Evolutionary conservation across 2,113 vertebrate species (phyloP).

Genomic region (Castor canadensis): DNA sequence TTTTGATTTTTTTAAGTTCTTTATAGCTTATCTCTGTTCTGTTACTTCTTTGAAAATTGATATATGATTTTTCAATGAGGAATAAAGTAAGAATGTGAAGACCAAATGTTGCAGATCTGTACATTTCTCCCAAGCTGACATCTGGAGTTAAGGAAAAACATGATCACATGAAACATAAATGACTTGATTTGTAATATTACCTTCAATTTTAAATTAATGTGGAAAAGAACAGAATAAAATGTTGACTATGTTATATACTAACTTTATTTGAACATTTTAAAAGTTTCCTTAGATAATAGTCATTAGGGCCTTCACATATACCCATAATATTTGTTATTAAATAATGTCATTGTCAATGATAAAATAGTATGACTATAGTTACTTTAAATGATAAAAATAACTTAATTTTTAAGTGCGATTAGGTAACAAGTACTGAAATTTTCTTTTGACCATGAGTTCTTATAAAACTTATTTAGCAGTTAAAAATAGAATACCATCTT

Average conservation of each 20-base stretch:
- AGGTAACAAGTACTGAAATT: conserved; percentile 25
- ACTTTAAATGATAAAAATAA: neutral
- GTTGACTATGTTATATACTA: neutral
- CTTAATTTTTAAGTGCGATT: neutral
- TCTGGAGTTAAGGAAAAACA: neutral
- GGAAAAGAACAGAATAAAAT: neutral
- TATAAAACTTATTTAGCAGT: conserved; percentile 26
- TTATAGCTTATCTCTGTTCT: neutral
- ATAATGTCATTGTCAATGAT: neutral
- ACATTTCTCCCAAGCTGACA: neutral
- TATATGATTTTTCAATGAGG: neutral
- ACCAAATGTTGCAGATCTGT: neutral
- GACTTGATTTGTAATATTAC: neutral
- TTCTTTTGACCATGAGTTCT: neutral
- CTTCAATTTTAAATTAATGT: neutral
- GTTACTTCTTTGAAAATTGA: conserved; percentile 38
- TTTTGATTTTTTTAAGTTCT: conserved; percentile 70
- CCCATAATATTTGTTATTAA: neutral
- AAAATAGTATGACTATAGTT: neutral
- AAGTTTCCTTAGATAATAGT: neutral
- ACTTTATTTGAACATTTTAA: neutral
- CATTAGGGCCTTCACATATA: neutral
- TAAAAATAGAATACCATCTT: neutral
- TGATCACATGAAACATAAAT: neutral
- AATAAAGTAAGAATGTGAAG: neutral